Evolutionary conservation across 2,888 invertebrate species (phyloP), one percentile per base, ranked within the genome.

Genomic region (Orchesella flavescens): DNA sequence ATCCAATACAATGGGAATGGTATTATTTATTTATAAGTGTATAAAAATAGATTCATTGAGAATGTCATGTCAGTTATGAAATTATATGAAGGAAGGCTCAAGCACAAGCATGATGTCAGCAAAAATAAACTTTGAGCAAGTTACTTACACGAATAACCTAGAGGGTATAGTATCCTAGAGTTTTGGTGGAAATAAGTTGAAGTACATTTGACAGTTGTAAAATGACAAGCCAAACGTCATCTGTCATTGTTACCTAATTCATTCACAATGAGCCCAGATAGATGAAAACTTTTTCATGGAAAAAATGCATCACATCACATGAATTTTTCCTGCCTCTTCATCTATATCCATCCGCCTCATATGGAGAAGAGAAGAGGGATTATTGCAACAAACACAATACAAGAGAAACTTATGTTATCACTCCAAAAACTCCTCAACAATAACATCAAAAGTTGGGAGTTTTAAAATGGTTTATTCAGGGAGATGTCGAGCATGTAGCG

Each of bases 221-320:
- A 83, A 84, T 82, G 84, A 84, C 78, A 79, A 69, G 77, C 72
- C 34, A 75, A 83, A 84, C 69, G 84, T 83, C 84, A 86, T 86
- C 86, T 65, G 86, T 84, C 86, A 86, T 86, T 84, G 84, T 84
- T 84, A 55, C 76, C 44, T 83, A 81, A 76, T 24, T 61, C 24
- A 53, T 71, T 24, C 5, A 46, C 23, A 43, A 53, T 34, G 34
- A 34, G 7, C 34, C 2, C 34, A 34, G n/a, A n/a, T n/a, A n/a
- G n/a, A n/a, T 34, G 34, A 34, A 34, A 34, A 34, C 34, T 34
- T 34, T 34, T 34, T 34, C 34, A 34, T 34, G 7, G 3, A 34
- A 34, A 34, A 34, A 4, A 7, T 34, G n/a, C n/a, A n/a, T n/a
- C n/a, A 72, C 15, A 17, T 44, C 19, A 0, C 46, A 46, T 72